Conservation (phyloP, 2,797 vertebrate genomes). For the Xenentodon cancila region DNA sequence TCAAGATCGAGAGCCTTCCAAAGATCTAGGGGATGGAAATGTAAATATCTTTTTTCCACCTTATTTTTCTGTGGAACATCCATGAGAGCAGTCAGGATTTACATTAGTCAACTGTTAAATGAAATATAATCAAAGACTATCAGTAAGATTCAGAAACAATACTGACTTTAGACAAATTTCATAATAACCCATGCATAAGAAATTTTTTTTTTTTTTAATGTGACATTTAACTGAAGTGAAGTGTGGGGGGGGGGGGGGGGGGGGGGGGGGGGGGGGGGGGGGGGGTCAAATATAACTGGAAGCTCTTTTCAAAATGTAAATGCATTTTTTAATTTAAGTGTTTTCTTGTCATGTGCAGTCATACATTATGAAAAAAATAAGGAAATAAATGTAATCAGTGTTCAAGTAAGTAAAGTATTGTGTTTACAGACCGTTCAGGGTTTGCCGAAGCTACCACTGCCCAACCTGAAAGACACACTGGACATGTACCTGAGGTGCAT, state of each 20-base stretch:
- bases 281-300: not conserved
- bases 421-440: slow-evolving; percentile 65
- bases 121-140: not conserved
- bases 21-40: slow-evolving; percentile 53
- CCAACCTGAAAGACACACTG: slow-evolving; percentile 89
- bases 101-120: not conserved
- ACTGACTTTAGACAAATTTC: too few relatives aligned
- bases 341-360: not conserved
- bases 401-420: slow-evolving; percentile 3
- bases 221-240: not conserved
- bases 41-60: slow-evolving; percentile 66
- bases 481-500: slow-evolving; percentile 87
- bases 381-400: too few relatives aligned
- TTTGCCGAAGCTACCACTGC: slow-evolving; percentile 91
- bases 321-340: not conserved
- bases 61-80: slow-evolving; percentile 1
- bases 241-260: too few relatives aligned
- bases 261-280: too few relatives aligned
- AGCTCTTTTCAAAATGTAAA: not conserved
- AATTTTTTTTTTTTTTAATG: not conserved
- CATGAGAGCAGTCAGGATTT: slow-evolving; percentile 1
- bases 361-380: too few relatives aligned
- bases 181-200: too few relatives aligned
- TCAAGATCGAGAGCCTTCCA: slow-evolving; percentile 74
- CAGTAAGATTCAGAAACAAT: not conserved